Conservation (phyloP, 2,113 vertebrate genomes). For the Amia ocellicauda region DNA sequence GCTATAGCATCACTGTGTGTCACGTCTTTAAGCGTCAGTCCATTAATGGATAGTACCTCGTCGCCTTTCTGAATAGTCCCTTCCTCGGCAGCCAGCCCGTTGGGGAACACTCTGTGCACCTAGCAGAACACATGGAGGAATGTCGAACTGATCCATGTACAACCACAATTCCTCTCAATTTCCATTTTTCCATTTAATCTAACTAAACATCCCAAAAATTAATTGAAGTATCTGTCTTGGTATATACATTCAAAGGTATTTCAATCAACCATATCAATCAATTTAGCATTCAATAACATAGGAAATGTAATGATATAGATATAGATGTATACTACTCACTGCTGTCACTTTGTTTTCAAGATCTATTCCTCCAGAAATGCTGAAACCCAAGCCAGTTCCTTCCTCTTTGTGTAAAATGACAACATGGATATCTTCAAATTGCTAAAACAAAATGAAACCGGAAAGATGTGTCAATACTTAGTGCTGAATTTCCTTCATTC, state of each 20-base stretch:
- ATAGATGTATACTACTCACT: too few species aligned
- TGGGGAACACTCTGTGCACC: slow-evolving; percentile 89
- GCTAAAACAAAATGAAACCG: slow-evolving; percentile 63
- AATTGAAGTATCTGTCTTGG: too few species aligned
- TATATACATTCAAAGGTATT: too few species aligned
- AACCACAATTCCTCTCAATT: background rate
- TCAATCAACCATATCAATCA: too few species aligned
- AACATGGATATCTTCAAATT: slow-evolving; percentile 84
- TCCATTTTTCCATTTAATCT: background rate
- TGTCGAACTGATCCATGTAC: background rate
- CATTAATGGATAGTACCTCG: slow-evolving; percentile 90
- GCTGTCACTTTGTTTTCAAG: slow-evolving; percentile 82
- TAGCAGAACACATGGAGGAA: slow-evolving; percentile 31
- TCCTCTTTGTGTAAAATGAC: slow-evolving; percentile 91
- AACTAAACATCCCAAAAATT: too few species aligned
- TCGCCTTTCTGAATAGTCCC: slow-evolving; percentile 90
- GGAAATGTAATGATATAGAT: too few species aligned
- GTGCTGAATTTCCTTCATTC: too few species aligned
- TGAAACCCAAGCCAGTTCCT: slow-evolving; percentile 86
- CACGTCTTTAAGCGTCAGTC: slow-evolving; percentile 78
- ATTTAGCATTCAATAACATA: too few species aligned
- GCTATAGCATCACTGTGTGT: slow-evolving; percentile 75
- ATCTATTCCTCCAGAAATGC: slow-evolving; percentile 85
- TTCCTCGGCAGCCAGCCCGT: slow-evolving; percentile 81
- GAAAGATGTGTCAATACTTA: background rate